phyloP scores from a whole-genome alignment of 2,888 invertebrate genomes.

The Nycteola revayana region DNA sequence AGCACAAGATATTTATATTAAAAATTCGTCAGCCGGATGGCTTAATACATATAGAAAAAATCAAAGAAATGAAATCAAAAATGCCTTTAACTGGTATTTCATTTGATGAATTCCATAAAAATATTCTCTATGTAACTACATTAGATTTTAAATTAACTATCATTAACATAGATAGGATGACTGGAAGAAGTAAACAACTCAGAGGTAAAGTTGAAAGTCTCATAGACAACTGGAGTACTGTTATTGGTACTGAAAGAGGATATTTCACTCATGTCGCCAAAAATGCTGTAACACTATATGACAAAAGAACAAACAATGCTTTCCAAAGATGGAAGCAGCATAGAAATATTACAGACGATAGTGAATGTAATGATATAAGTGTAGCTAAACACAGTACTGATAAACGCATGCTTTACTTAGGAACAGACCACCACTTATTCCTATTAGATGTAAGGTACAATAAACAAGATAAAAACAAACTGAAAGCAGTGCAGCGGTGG shows the following conservation, averaged over 20 bases:
- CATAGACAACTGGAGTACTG: constrained; percentile 65
- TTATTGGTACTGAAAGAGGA: constrained; percentile 54
- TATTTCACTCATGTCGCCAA: constrained; percentile 55
- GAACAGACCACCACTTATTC: constrained; percentile 63
- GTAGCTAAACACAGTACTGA: constrained; percentile 50
- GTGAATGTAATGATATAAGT: constrained; percentile 55
- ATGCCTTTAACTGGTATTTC: constrained; percentile 63
- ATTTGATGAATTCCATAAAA: constrained; percentile 63
- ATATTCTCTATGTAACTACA: constrained; percentile 61
- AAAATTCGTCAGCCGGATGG: constrained; percentile 42
- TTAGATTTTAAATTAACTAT: constrained; percentile 57
- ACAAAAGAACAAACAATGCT: constrained; percentile 57
- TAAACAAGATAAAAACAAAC: constrained; percentile 35
- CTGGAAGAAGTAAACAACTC: constrained; percentile 50
- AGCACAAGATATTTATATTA: constrained; percentile 56
- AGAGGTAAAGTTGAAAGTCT: constrained; percentile 40
- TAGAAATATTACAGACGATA: constrained; percentile 47
- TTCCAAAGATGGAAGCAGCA: constrained; percentile 48
- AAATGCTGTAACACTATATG: constrained; percentile 57
- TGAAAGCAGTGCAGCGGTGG: constrained; percentile 74
- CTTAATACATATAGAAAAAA: constrained; percentile 42
- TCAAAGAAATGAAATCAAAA: constrained; percentile 55
- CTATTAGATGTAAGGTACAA: constrained; percentile 58
- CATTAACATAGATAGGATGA: constrained; percentile 64
- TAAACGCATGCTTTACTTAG: constrained; percentile 53